These are phyloP conservation scores for Pseudocheirus occidentalis DNA, from an alignment of 2,797 vertebrate species.

Conservation along the genomic window DNA sequence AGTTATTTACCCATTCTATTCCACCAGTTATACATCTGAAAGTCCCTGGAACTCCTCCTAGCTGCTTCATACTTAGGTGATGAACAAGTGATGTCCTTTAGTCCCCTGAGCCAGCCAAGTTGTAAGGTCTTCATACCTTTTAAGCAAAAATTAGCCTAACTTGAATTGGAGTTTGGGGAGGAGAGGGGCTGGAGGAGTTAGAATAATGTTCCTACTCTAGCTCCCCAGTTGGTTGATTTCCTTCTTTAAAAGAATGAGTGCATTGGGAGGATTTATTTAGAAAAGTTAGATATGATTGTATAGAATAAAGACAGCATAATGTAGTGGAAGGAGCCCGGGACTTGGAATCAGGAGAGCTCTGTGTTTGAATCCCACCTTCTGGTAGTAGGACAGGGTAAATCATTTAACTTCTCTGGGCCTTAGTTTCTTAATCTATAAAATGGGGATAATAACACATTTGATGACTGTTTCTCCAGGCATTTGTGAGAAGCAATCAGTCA, in stretches of 20 bases:
- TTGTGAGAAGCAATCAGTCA: background rate
- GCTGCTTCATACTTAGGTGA: background rate
- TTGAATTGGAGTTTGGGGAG: background rate
- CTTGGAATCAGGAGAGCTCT: background rate
- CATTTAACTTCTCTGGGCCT: background rate
- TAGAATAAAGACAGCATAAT: background rate
- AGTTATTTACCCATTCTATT: background rate
- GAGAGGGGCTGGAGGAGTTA: background rate
- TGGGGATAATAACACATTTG: background rate
- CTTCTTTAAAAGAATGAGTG: background rate
- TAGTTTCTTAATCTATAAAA: background rate
- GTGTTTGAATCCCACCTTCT: background rate
- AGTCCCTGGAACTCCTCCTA: background rate
- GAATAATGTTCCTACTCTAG: background rate
- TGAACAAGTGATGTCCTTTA: background rate
- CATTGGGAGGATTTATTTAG: background rate
- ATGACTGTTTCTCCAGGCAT: background rate
- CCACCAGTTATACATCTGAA: background rate
- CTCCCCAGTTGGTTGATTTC: background rate
- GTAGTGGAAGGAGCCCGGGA: background rate
- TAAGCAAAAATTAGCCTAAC: background rate
- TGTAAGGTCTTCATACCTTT: background rate
- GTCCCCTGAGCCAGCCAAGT: background rate
- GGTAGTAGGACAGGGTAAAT: background rate
- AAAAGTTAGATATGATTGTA: background rate